Conservation (phyloP, 2,797 vertebrate species). For the Knipowitschia caucasica region DNA sequence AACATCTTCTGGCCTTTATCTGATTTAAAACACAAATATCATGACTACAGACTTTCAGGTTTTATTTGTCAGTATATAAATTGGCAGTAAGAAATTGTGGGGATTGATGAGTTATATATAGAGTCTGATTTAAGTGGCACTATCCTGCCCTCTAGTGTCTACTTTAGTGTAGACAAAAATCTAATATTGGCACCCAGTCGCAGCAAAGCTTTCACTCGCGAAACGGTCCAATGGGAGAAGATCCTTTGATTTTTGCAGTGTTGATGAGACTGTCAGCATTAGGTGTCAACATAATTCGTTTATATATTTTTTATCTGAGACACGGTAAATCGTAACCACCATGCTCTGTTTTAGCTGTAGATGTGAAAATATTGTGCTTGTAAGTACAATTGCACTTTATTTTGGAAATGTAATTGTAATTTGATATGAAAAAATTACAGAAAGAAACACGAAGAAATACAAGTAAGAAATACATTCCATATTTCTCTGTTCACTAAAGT, state of each 20-base stretch:
- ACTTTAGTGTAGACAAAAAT: constrained; percentile 8
- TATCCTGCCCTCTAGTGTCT: constrained; percentile 65
- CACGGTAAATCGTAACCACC: constrained; percentile 42
- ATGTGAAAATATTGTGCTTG: constrained; percentile 42
- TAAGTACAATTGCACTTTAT: constrained; percentile 79
- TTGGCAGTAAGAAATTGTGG: too few species aligned
- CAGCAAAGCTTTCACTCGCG: constrained; percentile 43
- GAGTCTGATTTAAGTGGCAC: constrained; percentile 10
- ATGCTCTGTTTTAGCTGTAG: constrained; percentile 53
- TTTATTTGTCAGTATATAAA: too few species aligned
- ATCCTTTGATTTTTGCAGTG: constrained; percentile 1
- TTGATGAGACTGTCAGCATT: constrained; percentile 69
- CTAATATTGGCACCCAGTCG: neutral
- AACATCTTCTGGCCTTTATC: neutral
- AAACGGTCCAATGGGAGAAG: constrained; percentile 9
- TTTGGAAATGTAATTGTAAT: constrained; percentile 55
- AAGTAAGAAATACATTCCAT: constrained; percentile 62
- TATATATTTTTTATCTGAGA: constrained; percentile 51
- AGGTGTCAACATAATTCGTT: constrained; percentile 44
- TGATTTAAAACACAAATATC: too few species aligned
- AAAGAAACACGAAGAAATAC: constrained; percentile 51
- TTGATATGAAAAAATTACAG: constrained; percentile 49
- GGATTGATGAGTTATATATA: too few species aligned
- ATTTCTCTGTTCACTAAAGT: constrained; percentile 63
- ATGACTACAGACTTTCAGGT: too few species aligned